Base-by-base conservation (phyloP, 2,113 vertebrate genomes). In the Bucco capensis region DNA sequence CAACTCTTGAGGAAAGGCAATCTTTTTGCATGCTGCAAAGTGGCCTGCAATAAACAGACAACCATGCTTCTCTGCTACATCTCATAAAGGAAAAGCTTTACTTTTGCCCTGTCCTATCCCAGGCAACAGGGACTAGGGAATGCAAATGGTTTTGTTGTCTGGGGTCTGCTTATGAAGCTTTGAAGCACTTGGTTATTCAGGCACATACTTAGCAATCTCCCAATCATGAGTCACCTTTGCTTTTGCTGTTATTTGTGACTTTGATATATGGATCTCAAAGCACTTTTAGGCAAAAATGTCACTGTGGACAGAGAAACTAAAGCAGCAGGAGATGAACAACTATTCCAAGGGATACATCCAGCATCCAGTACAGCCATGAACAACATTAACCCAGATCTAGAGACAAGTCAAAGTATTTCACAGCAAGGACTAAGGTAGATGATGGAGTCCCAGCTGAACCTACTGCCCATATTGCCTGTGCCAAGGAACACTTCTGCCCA, bases 1-100 rank as follows among this genome's bases (percentile, higher is more conserved):
- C 86, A 93, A 91, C 86, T 93, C 90, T 30, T 74, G 61, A 83
- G 91, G 83, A 88, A 90, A 86, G 49, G 90, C 85, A 89, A 80
- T 94, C 64, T 83, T 66, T 69, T 83, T 40, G 64, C 93, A 89
- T 60, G 75, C 86, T 71, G 75, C 88, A 69, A 91, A 88, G 88
- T 88, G 65, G 86, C 66, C 86, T 70, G 73, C 65, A 78, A 91
- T 86, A 94, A 93, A 94, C 50, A 89, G 76, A 77, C 89, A 94
- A 19, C 69, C 54, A 44, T 42, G 69, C 37, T 88, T 90, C 87
- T 24, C 38, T 49, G 76, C 65, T 91, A 72, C 57, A 72, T 61
- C 61, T 93, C 83, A 81, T 69, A 75, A 86, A 89, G 44, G 51
- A 90, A 88, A 71, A 81, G 83, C 85, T 89, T 83, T 80, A 72